Conservation (phyloP, 1,140 invertebrate species). For the Drosophila littoralis region DNA sequence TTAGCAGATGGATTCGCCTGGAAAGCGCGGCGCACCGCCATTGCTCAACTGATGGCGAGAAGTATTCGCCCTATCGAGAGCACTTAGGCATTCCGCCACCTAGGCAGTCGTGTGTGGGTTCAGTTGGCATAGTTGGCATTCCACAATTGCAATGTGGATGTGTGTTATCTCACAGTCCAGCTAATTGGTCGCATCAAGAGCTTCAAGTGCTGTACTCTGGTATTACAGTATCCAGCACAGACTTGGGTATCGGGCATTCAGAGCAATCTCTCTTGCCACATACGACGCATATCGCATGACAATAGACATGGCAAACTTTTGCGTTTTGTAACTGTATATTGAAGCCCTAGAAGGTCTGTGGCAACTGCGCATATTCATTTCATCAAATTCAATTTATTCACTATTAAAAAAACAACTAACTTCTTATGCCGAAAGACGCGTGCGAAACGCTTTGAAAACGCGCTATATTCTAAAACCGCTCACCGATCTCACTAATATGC, state of each 20-base stretch:
- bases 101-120: conserved; percentile 1
- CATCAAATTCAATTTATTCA: conserved; percentile 30
- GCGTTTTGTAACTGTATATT: conserved; percentile 31
- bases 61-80: conserved; percentile 4
- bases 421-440: conserved; percentile 37
- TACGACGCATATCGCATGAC: conserved; percentile 21
- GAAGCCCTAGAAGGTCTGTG: conserved; percentile 52
- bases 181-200: conserved; percentile 43
- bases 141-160: conserved; percentile 4
- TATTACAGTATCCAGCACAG: conserved; percentile 10
- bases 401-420: conserved; percentile 40
- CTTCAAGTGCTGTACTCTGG: conserved; percentile 24
- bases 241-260: neutral
- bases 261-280: conserved; percentile 22
- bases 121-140: conserved; percentile 29
- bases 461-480: conserved; percentile 41
- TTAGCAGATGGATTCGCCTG: conserved; percentile 14
- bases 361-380: conserved; percentile 36
- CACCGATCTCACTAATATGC: conserved; percentile 24
- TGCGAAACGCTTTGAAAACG: conserved; percentile 43
- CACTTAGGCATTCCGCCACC: conserved; percentile 16
- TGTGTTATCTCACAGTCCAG: conserved; percentile 36
- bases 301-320: conserved; percentile 10
- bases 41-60: conserved; percentile 20
- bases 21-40: neutral